Conservation (phyloP, 1,140 invertebrate genomes). For the Trachelipus rathkii region DNA sequence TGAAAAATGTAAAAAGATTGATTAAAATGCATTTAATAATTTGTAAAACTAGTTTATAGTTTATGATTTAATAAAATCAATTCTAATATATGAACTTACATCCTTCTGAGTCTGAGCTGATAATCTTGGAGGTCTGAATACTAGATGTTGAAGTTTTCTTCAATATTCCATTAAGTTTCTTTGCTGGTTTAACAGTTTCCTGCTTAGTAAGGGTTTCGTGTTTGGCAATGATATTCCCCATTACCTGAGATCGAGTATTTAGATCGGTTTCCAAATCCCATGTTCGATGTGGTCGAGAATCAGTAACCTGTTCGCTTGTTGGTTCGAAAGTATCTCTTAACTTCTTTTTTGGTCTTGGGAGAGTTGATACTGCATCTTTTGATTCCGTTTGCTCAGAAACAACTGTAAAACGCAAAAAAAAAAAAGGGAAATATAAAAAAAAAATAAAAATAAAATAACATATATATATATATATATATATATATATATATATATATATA, state of each 20-base stretch:
- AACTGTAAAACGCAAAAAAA: background rate
- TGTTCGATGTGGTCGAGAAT: conserved; percentile 25
- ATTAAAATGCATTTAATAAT: too few species aligned
- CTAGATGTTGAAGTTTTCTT: conserved; percentile 44
- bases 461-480: too few species aligned
- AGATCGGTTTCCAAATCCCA: conserved; percentile 37
- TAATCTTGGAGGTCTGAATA: conserved; percentile 9
- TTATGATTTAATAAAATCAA: too few species aligned
- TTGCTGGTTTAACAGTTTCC: conserved; percentile 25
- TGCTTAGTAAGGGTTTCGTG: conserved; percentile 34
- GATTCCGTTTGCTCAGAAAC: conserved; percentile 24
- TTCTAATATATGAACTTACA: background rate
- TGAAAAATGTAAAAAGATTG: too few species aligned
- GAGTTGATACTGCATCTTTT: conserved; percentile 21
- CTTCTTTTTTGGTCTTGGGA: conserved; percentile 29
- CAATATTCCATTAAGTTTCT: conserved; percentile 42
- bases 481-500: too few species aligned
- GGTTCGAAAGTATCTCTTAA: conserved; percentile 34
- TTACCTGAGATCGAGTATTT: conserved; percentile 30
- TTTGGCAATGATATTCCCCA: conserved; percentile 36
- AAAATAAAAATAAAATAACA: too few species aligned
- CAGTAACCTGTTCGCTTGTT: conserved; percentile 8
- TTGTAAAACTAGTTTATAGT: too few species aligned
- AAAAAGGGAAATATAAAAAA: too few species aligned
- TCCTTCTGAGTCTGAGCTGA: background rate